phyloP scores from a whole-genome alignment of 2,797 vertebrate genomes.

The Phrynocephalus vlangalii region DNA sequence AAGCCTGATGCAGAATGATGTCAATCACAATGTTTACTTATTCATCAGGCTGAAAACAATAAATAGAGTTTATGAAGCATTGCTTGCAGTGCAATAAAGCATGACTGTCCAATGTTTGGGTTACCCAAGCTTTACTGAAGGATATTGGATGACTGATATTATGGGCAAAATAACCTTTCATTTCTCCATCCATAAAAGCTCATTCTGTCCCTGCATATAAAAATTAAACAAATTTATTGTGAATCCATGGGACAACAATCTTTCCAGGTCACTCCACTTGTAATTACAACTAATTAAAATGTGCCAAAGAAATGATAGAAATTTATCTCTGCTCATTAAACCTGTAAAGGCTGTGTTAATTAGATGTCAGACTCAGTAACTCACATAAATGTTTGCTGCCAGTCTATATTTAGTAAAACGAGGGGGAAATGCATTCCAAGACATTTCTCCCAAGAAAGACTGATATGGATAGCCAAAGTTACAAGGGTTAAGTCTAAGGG shows the following conservation, averaged over 20 bases:
- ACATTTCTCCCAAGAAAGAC: constrained; percentile 14
- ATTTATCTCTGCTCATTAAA: constrained; percentile 89
- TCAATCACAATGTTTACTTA: constrained; percentile 24
- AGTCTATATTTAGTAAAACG: constrained; percentile 75
- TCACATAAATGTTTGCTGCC: constrained; percentile 81
- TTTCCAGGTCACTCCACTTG: constrained; percentile 82
- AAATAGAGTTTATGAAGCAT: constrained; percentile 60
- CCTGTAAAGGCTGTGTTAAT: constrained; percentile 85
- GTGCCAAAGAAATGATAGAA: constrained; percentile 84
- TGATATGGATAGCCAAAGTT: not conserved
- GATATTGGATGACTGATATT: constrained; percentile 58
- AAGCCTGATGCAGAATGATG: constrained; percentile 8
- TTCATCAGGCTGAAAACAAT: constrained; percentile 40
- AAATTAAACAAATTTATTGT: constrained; percentile 77
- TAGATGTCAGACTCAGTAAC: constrained; percentile 84
- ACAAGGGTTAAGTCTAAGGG: constrained; percentile 35
- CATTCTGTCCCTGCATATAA: constrained; percentile 63
- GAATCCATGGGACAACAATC: constrained; percentile 79
- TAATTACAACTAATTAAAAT: constrained; percentile 89
- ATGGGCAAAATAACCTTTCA: constrained; percentile 72
- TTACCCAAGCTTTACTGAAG: constrained; percentile 59
- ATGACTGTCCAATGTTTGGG: constrained; percentile 60
- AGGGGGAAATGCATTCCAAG: constrained; percentile 24
- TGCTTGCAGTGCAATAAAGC: constrained; percentile 61
- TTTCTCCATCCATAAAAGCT: constrained; percentile 67